Conservation (phyloP, 1,140 invertebrate species). For the Bicyclus anynana region DNA sequence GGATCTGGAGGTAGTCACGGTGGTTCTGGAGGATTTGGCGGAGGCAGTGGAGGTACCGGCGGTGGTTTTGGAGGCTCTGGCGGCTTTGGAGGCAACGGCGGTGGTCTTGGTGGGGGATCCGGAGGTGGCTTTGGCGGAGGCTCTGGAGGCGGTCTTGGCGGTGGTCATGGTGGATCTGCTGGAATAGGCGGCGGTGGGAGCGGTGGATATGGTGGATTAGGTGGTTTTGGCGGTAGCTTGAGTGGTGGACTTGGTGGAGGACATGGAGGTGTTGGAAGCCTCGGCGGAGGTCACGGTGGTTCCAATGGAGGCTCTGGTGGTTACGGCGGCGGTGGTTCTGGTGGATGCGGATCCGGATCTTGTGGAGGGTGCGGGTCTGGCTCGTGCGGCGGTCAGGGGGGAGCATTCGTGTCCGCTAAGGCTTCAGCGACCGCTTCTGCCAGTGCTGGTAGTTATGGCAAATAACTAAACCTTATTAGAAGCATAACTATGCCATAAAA, state of each 20-base stretch:
- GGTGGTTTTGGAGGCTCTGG: constrained; percentile 21
- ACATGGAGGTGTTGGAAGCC: constrained; percentile 16
- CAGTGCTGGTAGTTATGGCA: constrained; percentile 47
- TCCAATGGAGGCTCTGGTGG: constrained; percentile 16
- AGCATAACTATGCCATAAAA: too few relatives aligned
- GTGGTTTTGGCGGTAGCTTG: constrained; percentile 17
- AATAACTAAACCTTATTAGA: constrained; percentile 23
- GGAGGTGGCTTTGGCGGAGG: constrained; percentile 23
- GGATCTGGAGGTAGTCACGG: constrained; percentile 34
- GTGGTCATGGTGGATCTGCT: constrained; percentile 11
- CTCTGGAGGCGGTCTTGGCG: constrained; percentile 1
- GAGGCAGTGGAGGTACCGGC: constrained; percentile 32
- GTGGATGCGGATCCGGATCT: constrained; percentile 21
- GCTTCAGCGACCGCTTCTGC: constrained; percentile 46
- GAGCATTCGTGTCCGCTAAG: constrained; percentile 42
- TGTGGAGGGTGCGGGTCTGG: constrained; percentile 29
- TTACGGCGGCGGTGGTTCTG: constrained; percentile 23
- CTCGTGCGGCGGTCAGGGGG: constrained; percentile 30
- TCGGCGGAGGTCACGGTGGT: constrained; percentile 17
- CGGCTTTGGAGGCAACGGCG: constrained; percentile 2
- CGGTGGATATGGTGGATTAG: constrained; percentile 17
- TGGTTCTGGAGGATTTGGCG: constrained; percentile 26
- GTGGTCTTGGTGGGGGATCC: constrained; percentile 25
- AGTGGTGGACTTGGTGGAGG: constrained; percentile 14
- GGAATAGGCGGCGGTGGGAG: constrained; percentile 13